Percentiles rank a stretch among this genome's conserved stretches.
These are phyloP conservation scores for Periparus ater DNA, from an alignment of 2,797 vertebrate genomes.

Conservation along the genomic window DNA sequence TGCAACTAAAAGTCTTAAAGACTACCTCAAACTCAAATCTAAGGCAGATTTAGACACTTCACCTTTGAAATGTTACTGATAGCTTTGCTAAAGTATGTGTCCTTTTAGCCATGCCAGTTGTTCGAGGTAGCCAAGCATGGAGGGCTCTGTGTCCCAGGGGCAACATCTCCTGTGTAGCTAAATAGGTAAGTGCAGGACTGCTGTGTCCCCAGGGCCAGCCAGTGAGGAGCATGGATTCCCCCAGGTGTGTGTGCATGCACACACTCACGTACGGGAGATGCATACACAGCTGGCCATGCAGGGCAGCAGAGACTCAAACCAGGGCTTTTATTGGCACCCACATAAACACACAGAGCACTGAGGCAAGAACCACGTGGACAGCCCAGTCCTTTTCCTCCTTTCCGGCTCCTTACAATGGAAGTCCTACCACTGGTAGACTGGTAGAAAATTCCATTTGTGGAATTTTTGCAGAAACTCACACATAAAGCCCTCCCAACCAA, in stretches of 20 bases:
- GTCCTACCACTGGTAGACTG: too few species aligned
- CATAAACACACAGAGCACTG: not conserved
- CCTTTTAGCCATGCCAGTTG: not conserved
- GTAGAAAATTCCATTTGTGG: not conserved
- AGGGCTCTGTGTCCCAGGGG: not conserved
- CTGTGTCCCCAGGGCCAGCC: not conserved
- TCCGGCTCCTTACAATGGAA: not conserved
- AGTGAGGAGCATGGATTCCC: rapidly evolving
- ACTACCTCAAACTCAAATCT: not conserved
- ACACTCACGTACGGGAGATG: rapidly evolving
- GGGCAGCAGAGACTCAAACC: not conserved
- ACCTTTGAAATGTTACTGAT: not conserved
- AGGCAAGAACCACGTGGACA: rapidly evolving
- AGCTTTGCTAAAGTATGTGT: not conserved
- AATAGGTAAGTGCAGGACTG: not conserved
- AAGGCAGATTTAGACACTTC: not conserved
- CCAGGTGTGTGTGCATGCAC: not conserved
- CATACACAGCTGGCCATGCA: rapidly evolving
- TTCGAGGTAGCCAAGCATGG: not conserved
- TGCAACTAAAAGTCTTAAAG: not conserved
- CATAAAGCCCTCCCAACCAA: rapidly evolving
- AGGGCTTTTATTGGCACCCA: not conserved
- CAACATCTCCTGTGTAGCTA: not conserved
- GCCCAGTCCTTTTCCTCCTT: not conserved
- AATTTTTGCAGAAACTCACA: not conserved